A percentile compares a stretch with the other conserved stretches of the same genome.
Evolutionary conservation across 2,113 vertebrate genomes (phyloP).

Genomic region (Hyperoodon ampullatus): DNA sequence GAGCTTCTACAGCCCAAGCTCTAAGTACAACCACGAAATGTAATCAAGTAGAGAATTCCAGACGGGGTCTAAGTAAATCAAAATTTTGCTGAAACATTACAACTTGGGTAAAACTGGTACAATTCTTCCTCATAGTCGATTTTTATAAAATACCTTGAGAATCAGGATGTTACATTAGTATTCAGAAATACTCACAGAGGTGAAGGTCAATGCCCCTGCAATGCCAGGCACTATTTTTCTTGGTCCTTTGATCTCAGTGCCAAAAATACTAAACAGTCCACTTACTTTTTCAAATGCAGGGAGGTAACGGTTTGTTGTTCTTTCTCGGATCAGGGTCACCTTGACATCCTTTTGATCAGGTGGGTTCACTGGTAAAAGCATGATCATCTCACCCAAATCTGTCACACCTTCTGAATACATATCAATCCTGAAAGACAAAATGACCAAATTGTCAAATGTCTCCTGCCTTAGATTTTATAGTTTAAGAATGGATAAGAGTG

Average conservation of each 20-base stretch:
- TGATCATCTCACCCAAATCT: constrained; percentile 85
- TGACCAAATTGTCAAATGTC: background rate
- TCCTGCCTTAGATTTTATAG: background rate
- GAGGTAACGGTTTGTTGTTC: constrained; percentile 82
- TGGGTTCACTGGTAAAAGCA: constrained; percentile 54
- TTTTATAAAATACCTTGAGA: background rate
- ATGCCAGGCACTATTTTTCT: background rate
- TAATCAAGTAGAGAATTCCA: background rate
- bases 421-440: constrained; percentile 86
- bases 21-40: background rate
- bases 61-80: background rate
- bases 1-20: background rate
- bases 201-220: background rate
- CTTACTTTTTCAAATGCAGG: constrained; percentile 90
- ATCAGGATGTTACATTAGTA: background rate
- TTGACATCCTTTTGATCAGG: constrained; percentile 72
- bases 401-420: constrained; percentile 86
- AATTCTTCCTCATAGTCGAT: background rate
- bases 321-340: constrained; percentile 77
- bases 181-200: background rate
- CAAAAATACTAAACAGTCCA: background rate
- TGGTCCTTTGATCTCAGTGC: background rate
- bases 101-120: background rate
- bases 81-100: background rate
- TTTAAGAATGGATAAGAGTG: background rate